Evolutionary conservation across 2,113 vertebrate species (phyloP), one percentile per base, ranked within the genome.

Genomic region (Chascanopsetta lugubris): DNA sequence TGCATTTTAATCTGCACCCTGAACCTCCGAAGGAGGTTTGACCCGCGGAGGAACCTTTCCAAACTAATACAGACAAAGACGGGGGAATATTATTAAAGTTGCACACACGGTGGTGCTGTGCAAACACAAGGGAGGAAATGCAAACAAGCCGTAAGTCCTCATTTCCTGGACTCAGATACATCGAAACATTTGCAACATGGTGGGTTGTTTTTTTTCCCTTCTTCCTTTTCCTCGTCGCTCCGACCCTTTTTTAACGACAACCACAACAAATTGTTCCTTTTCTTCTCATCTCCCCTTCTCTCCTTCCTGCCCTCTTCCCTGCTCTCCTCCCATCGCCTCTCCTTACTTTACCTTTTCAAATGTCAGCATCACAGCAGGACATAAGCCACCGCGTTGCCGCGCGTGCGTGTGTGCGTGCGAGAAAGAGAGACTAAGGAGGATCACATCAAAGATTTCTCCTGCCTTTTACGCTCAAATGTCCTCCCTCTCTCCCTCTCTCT

Each of bases 291-390:
- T 72, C 51, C 75, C 71, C 77, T 50, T 9, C 11, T 42, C 69
- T 81, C 70, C 50, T 55, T 61, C 43, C 59, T 74, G 68, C 74
- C 74, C 79, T 78, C 63, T 61, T 45, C 43, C 47, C 68, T 63
- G 55, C 68, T 62, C 75, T 72, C 65, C 57, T 62, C 80, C 79
- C 76, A 65, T 82, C 82, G 72, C 72, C 72, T 89, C 85, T 82
- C 79, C 85, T 88, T 72, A 85, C 85, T 86, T 87, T 90, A 90
- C 87, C 89, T 90, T 90, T 90, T 85, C 87, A 90, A 90, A 90
- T 90, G 89, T 89, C 89, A 90, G 87, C 87, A 85, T 88, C 89
- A 86, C 89, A 88, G 89, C 83, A 2, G 89, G 89, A 86, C 85
- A 78, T 85, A 75, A 87, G 87, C 86, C 86, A 87, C 80, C 49